Base-by-base conservation (phyloP, 2,797 vertebrate genomes). In the Sus cebifrons region DNA sequence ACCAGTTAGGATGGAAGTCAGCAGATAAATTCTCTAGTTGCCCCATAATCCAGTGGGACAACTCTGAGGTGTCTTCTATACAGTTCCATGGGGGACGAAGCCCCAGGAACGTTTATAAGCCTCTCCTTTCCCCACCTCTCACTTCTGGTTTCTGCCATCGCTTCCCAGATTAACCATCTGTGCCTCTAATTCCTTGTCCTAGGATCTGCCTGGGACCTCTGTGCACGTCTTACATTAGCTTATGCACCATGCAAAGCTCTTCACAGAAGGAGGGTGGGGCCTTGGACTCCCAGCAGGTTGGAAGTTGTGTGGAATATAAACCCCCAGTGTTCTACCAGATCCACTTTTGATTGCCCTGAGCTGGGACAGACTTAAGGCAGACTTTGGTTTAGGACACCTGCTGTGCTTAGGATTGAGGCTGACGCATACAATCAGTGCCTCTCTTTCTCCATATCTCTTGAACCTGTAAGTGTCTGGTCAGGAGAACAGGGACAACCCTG, bases 151-250 rank as follows among this genome's bases (percentile, higher is more conserved):
- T 64, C 86, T 56, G 13, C 40, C 17, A 40, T 64, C 44, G 56
- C 27, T 56, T 84, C 64, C 44, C 56, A 75, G 83, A 36, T 77
- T 52, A 88, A 70, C 21, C 29, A 3, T 6, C 36, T 25, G 52
- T 1, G 13, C 25, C 29, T 27, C 25, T 10, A 0, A 0, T 0
- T 74, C 81, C 81, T 54, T 25, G 29, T 60, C 79, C 25, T 16
- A 9, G 49, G n/a, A 17, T 10, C 73, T 60, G 58, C 65, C n/a
- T 18, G 6, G 56, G 21, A 14, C 74, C 56, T 20, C 27, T 14
- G 3, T 1, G 23, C 36, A 29, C 54, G 32, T 32, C 12, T 27
- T 16, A 8, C 5, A 25, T 3, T 5, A 9, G 20, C 23, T 1
- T 52, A 44, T 18, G 8, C 14, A 77, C n/a, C 7, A 16, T 2